These are phyloP conservation scores for Thaleichthys pacificus DNA, from an alignment of 2,797 vertebrate species.

Conservation along the genomic window DNA sequence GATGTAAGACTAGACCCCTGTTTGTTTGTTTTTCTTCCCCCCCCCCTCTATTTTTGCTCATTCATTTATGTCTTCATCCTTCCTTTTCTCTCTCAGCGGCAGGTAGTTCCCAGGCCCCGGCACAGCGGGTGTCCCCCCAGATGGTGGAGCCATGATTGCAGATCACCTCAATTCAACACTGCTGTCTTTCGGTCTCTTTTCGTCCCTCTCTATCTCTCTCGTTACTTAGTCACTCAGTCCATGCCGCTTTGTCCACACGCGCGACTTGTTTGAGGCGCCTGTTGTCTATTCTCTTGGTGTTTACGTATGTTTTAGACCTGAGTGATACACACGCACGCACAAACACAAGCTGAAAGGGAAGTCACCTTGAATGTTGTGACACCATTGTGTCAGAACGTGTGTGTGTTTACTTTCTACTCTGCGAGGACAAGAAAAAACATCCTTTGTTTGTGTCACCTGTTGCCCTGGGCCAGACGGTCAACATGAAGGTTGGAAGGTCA, in stretches of 20 bases:
- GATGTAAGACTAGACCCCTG: constrained; percentile 48
- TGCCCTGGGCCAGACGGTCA: background rate
- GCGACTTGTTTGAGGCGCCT: background rate
- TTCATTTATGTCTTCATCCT: constrained; percentile 55
- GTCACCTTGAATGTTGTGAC: background rate
- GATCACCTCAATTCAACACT: background rate
- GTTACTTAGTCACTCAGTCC: background rate
- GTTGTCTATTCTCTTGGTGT: constrained; percentile 3
- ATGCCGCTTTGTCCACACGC: background rate
- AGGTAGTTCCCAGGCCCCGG: constrained; percentile 51
- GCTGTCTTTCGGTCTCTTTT: background rate
- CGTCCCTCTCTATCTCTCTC: constrained; percentile 4
- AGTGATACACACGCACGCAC: background rate
- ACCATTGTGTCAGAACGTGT: background rate
- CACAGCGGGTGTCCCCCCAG: constrained; percentile 42
- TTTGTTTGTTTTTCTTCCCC: constrained; percentile 54
- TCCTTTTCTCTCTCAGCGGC: constrained; percentile 25
- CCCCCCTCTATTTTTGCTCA: constrained; percentile 42
- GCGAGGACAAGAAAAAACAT: background rate
- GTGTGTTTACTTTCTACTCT: background rate
- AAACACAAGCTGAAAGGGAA: background rate
- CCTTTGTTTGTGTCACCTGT: constrained; percentile 9
- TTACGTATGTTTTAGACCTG: background rate
- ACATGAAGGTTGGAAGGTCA: background rate
- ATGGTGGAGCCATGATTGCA: constrained; percentile 13